Percentiles rank a stretch among this genome's conserved stretches.
Evolutionary conservation across 2,888 invertebrate genomes (phyloP).

Genomic region (Nemotelus pantherinus): DNA sequence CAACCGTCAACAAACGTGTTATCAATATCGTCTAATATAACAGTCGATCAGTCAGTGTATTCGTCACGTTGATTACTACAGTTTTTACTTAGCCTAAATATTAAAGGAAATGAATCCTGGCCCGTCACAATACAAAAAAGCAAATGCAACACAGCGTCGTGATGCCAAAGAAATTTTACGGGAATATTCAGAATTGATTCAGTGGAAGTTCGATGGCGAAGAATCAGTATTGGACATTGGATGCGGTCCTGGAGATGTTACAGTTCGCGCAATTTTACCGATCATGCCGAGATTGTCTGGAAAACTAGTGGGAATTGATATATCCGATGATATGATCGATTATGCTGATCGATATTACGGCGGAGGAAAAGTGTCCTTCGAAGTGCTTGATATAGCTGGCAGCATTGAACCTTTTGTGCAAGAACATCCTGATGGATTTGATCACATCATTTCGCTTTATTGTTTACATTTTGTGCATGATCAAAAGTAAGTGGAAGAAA

Average conservation of each 20-base stretch:
- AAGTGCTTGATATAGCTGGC: constrained; percentile 67
- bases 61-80: too few relatives aligned
- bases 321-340: constrained; percentile 73
- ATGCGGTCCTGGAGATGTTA: constrained; percentile 75
- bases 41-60: too few relatives aligned
- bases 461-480: constrained; percentile 83
- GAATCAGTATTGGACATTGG: constrained; percentile 72
- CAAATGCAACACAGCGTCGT: constrained; percentile 71
- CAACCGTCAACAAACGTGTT: too few relatives aligned
- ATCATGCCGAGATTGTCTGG: constrained; percentile 67
- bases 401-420: constrained; percentile 49
- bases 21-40: too few relatives aligned
- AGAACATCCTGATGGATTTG: constrained; percentile 47
- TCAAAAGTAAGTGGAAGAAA: constrained; percentile 33
- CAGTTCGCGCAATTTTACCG: constrained; percentile 68
- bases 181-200: constrained; percentile 68
- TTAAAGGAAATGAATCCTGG: too few relatives aligned
- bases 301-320: constrained; percentile 70
- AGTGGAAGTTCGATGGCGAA: constrained; percentile 65
- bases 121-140: neutral
- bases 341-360: constrained; percentile 68
- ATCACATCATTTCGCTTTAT: constrained; percentile 79
- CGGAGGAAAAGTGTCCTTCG: constrained; percentile 65
- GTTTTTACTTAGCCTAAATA: too few relatives aligned
- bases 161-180: constrained; percentile 71